A percentile compares a stretch with the other conserved stretches of the same genome.
Conservation (phyloP, 1,140 invertebrate genomes). For the Sinella curviseta region DNA sequence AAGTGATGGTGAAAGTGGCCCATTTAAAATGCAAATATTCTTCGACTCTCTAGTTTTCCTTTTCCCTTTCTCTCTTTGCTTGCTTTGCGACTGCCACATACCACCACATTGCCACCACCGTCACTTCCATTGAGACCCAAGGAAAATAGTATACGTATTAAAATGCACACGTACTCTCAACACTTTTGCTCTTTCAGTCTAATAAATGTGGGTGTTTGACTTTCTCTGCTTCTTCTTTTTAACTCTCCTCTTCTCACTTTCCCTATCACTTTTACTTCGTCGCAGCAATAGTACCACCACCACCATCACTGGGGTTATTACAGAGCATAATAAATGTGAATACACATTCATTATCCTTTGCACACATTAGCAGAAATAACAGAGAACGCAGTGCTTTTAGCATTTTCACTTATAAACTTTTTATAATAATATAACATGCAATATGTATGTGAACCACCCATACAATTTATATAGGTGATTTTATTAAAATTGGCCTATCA, state of each 20-base stretch:
- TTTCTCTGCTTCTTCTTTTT: not conserved
- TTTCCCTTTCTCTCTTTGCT: not conserved
- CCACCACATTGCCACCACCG: not conserved
- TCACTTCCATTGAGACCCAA: not conserved
- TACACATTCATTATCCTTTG: not conserved
- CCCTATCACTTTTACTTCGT: not conserved
- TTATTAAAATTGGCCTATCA: no score
- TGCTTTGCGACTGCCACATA: not conserved
- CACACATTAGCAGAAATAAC: not conserved
- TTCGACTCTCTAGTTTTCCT: not conserved
- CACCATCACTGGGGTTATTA: not conserved
- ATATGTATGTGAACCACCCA: no score
- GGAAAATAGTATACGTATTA: not conserved
- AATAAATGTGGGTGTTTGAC: slow-evolving; percentile 9
- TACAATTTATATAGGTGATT: no score
- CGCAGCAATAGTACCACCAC: no score
- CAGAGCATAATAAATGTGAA: not conserved
- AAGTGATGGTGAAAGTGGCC: slow-evolving; percentile 23
- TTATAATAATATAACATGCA: no score
- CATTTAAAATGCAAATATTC: slow-evolving; percentile 27
- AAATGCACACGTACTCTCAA: slow-evolving; percentile 9
- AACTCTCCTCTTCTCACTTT: slow-evolving; percentile 2
- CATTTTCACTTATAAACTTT: not conserved
- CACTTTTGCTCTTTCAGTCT: not conserved
- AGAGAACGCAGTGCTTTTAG: not conserved